A percentile compares a stretch with the other conserved stretches of the same genome.
phyloP scores from a whole-genome alignment of 2,888 invertebrate species.

The Elgonia sp. region DNA sequence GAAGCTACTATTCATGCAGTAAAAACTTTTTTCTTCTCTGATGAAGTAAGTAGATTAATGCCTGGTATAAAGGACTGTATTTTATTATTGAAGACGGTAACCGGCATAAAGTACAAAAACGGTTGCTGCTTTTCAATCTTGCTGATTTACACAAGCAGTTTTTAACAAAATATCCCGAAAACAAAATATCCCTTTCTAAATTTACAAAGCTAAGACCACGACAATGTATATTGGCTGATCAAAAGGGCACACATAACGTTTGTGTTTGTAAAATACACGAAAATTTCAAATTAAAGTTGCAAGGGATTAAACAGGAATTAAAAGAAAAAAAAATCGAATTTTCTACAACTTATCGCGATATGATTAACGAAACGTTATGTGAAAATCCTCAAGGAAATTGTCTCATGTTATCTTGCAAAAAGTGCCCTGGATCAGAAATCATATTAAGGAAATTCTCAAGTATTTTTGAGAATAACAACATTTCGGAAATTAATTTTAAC shows the following conservation, averaged over 20 bases:
- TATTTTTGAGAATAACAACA: too few species aligned
- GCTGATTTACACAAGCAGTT: constrained; percentile 12
- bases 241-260: too few species aligned
- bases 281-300: constrained; percentile 33
- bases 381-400: constrained; percentile 31
- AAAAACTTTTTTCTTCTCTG: constrained; percentile 28
- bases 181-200: constrained; percentile 41
- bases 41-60: constrained; percentile 35
- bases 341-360: constrained; percentile 12
- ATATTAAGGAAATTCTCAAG: too few species aligned
- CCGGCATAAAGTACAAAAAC: constrained; percentile 28
- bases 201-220: constrained; percentile 32
- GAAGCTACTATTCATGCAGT: constrained; percentile 15
- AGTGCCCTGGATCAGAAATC: too few species aligned
- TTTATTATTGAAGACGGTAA: constrained; percentile 31
- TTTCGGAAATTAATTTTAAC: too few species aligned
- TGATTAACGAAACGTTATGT: constrained; percentile 47
- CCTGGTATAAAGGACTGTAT: constrained; percentile 44
- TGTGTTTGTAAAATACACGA: constrained; percentile 47
- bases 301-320: constrained; percentile 24
- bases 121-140: constrained; percentile 34
- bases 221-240: constrained; percentile 13
- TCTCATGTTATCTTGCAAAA: too few species aligned
- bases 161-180: background rate
- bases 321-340: constrained; percentile 12